Base-by-base conservation (phyloP, 2,113 vertebrate species). In the Pygoscelis adeliae region DNA sequence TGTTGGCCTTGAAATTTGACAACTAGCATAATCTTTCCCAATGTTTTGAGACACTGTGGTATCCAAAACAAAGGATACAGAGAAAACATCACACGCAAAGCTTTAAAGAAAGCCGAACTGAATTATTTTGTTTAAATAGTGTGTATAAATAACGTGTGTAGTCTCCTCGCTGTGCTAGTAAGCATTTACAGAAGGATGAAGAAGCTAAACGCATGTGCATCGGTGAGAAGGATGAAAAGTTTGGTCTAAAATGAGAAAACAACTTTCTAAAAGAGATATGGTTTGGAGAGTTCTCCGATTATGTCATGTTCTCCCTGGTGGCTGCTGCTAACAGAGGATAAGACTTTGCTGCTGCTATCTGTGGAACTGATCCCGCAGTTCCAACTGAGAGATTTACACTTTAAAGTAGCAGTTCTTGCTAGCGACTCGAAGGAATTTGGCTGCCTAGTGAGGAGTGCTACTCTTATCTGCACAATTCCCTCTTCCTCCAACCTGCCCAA, bases 131-230 rank as follows among this genome's bases (percentile, higher is more conserved):
- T 16, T 50, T 17, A 47, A 53, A 56, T 27, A 23, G 22, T 2
- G 14, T 27, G 14, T 29, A 7, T 14, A 42, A 83, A 38, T 19
- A 34, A 50, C 0, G 27, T 1, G 13, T 9, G 36, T 4, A 3
- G 30, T 9, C 23, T 11, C 26, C 76, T 23, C 2, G 5, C 29
- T 29, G 46, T 16, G n/a, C 44, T 29, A 23, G 5, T 12, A 20
- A 40, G 70, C 1, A 0, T 42, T 36, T n/a, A 7, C 14, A 49
- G 58, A 52, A 63, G 59, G 44, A 11, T 29, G 52, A 36, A 70
- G 63, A 70, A 77, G 63, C 40, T n/a, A 34, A 29, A 6, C 0
- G 1, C 3, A 9, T 2, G 8, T 0, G 13, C 6, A 5, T 12
- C 2, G 2, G 19, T 30, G 69, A 59, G 62, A n/a, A 53, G 56